Conservation (phyloP, 2,113 vertebrate species). For the Ictidomys tridecemlineatus region DNA sequence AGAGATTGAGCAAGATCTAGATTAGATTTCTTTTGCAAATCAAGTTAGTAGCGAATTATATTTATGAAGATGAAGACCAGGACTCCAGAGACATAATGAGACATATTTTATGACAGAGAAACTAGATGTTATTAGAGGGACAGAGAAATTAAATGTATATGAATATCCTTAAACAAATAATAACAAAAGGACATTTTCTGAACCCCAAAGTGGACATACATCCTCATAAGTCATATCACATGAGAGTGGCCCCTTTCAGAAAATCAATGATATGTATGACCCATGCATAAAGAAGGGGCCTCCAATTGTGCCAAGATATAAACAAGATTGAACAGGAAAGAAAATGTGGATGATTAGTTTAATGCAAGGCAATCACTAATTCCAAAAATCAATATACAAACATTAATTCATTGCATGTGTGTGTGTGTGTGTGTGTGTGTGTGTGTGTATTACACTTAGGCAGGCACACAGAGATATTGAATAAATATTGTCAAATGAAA, state of each 20-base stretch:
- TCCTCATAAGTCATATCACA: not conserved
- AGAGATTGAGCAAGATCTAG: not conserved
- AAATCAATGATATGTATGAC: not conserved
- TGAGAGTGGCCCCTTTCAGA: not conserved
- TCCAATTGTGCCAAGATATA: not conserved
- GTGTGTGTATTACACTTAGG: not conserved
- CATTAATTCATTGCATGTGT: not conserved
- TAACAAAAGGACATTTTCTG: not conserved
- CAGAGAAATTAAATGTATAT: not conserved
- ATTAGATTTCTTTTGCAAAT: conserved; percentile 3
- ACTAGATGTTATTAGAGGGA: not conserved
- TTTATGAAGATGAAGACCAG: not conserved
- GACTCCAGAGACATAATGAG: not conserved
- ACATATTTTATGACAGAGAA: not conserved
- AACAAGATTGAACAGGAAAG: not conserved
- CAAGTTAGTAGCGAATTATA: not conserved
- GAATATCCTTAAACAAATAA: not conserved
- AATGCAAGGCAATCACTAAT: not conserved
- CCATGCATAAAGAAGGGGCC: not conserved
- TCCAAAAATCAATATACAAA: not conserved
- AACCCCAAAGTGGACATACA: not conserved
- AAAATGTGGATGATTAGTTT: not conserved
- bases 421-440: not conserved
- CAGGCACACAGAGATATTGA: not conserved
- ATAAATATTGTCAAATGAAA: not conserved